A percentile compares a stretch with the other conserved stretches of the same genome.
Conservation (phyloP, 2,888 invertebrate genomes). For the Acleris sparsana region DNA sequence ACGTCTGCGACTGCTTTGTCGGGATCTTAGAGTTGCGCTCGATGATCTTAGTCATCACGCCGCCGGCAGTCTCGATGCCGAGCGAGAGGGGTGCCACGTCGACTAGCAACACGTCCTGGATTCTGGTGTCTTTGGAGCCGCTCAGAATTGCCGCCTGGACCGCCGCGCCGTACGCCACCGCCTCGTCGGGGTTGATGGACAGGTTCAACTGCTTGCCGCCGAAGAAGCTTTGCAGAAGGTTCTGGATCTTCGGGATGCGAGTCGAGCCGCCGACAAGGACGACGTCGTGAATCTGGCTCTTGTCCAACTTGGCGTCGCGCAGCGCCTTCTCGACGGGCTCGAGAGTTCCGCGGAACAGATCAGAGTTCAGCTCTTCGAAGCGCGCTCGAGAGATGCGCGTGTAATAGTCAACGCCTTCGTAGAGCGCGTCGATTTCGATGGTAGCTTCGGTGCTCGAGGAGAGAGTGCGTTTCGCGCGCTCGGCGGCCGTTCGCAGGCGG, state of each 20-base stretch:
- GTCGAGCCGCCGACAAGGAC: constrained; percentile 90
- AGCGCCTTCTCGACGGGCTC: constrained; percentile 89
- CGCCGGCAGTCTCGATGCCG: constrained; percentile 88
- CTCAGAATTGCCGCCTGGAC: constrained; percentile 86
- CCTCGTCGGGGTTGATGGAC: constrained; percentile 89
- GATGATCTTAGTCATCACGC: constrained; percentile 88
- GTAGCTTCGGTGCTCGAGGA: constrained; percentile 88
- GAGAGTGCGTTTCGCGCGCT: constrained; percentile 87
- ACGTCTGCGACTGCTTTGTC: constrained; percentile 85
- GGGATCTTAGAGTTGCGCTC: constrained; percentile 86
- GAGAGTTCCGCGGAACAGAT: constrained; percentile 86
- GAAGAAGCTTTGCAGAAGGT: constrained; percentile 87
- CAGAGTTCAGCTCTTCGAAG: constrained; percentile 87
- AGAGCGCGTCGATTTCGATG: constrained; percentile 87
- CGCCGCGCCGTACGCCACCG: constrained; percentile 88
- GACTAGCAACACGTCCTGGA: constrained; percentile 84
- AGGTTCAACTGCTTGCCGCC: constrained; percentile 86
- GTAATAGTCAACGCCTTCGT: constrained; percentile 86
- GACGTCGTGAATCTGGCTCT: constrained; percentile 87
- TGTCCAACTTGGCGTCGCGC: constrained; percentile 88
- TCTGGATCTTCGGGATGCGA: constrained; percentile 89
- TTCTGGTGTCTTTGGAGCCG: constrained; percentile 86
- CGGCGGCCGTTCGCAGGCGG: constrained; percentile 87
- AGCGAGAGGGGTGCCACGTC: constrained; percentile 84
- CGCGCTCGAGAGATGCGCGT: constrained; percentile 86